Evolutionary conservation across 1,140 invertebrate species (phyloP).

Genomic region (Pseudomyrmex cubaensis): DNA sequence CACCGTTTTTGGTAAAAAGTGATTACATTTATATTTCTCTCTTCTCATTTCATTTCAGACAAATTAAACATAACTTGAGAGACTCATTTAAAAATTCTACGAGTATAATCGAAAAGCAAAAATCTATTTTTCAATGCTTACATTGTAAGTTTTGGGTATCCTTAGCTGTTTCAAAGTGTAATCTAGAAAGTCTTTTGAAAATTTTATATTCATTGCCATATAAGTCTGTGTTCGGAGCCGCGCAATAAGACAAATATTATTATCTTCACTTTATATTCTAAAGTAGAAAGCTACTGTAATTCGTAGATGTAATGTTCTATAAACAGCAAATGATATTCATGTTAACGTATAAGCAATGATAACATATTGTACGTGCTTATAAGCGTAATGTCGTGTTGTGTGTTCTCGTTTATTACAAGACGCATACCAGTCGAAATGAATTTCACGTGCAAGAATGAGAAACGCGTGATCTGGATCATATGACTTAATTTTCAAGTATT

Average conservation of each 20-base stretch:
- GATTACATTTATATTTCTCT: neutral
- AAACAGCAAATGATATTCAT: neutral
- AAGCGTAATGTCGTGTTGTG: conserved; percentile 1
- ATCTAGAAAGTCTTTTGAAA: neutral
- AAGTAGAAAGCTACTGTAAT: neutral
- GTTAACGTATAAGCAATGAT: conserved; percentile 8
- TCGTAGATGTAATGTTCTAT: neutral
- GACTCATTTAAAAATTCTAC: neutral
- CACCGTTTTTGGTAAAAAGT: neutral
- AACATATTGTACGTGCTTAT: conserved; percentile 8
- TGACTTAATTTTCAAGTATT: conserved; percentile 47
- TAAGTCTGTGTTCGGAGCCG: neutral
- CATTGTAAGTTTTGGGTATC: neutral
- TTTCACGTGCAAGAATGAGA: conserved; percentile 35
- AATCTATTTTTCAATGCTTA: neutral
- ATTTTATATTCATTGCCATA: neutral
- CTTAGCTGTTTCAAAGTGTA: neutral
- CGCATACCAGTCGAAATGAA: conserved; percentile 2
- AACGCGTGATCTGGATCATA: conserved; percentile 9
- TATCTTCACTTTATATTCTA: neutral
- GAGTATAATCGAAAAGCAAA: neutral
- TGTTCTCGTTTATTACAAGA: conserved; percentile 15
- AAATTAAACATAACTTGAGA: neutral
- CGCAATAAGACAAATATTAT: neutral
- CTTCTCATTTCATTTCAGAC: neutral